Evolutionary conservation across 2,888 invertebrate genomes (phyloP), one percentile per base, ranked within the genome.

Genomic region (Arctia plantaginis): DNA sequence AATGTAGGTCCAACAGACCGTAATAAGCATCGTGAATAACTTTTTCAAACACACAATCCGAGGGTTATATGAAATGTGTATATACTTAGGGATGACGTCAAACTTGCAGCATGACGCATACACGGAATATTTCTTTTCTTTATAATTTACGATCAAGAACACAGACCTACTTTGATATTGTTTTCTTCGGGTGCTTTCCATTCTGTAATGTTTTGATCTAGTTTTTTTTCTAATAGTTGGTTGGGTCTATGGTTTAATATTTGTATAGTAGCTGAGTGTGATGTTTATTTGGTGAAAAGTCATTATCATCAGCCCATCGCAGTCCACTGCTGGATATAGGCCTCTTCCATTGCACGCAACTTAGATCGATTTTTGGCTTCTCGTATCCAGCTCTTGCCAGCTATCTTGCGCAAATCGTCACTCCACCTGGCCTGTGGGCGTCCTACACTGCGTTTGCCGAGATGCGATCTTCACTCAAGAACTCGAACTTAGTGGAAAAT

Each of bases 61-160:
- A 62, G 62, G 62, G 62, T 62, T 62, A 62, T 27, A 30, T 7
- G 30, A 62, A 18, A 23, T 47, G 39, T 59, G 33, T 33, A 66
- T 27, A 65, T 65, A 71, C 71, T 71, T 41, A 33, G 33, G 7
- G 15, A 71, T 72, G 75, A 75, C 75, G 75, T 75, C 75, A 69
- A 59, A 41, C 41, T 4, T 75, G 72, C 72, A 75, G 59, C 47
- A 35, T 75, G 75, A 75, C 75, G 75, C 72, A 75, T 72, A n/a
- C 44, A 69, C 3, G 30, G 65, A 44, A 66, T 55, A 69, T 69
- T 72, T 69, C 59, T 75, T 75, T 75, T 44, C 47, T 59, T 72
- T 65, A 41, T 66, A 59, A 69, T 69, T 73, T 66, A 73, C 18
- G 69, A 69, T 39, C 44, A 44, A 59, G 39, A 30, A 7, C 47